phyloP scores from a whole-genome alignment of 2,797 vertebrate genomes.

The Perodicticus potto region DNA sequence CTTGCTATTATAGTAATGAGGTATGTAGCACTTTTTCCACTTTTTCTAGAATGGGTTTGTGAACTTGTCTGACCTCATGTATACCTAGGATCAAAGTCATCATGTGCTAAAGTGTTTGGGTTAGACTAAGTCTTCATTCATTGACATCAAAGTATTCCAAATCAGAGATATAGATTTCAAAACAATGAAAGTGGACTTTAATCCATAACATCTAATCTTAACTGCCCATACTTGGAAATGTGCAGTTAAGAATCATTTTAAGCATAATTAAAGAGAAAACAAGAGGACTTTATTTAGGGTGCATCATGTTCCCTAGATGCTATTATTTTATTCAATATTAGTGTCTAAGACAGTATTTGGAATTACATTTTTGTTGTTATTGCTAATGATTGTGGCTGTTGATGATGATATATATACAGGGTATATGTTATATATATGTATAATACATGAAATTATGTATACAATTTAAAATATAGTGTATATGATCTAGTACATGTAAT shows the following conservation, averaged over 20 bases:
- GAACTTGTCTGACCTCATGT: neutral
- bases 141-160: conserved; percentile 73
- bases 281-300: neutral
- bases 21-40: too few relatives aligned
- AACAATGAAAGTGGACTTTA: neutral
- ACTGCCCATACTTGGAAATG: neutral
- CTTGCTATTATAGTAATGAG: too few relatives aligned
- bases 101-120: neutral
- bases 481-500: neutral
- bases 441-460: neutral
- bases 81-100: neutral
- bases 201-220: conserved; percentile 45
- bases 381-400: too few relatives aligned
- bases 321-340: neutral
- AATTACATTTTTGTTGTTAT: neutral
- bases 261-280: neutral
- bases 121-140: neutral
- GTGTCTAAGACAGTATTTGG: neutral
- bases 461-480: neutral
- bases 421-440: neutral
- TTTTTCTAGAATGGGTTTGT: too few relatives aligned
- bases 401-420: neutral
- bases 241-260: neutral
- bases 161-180: conserved; percentile 53
- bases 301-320: neutral